Evolutionary conservation across 2,888 invertebrate genomes (phyloP).

Genomic region (Drosophila algonquin): DNA sequence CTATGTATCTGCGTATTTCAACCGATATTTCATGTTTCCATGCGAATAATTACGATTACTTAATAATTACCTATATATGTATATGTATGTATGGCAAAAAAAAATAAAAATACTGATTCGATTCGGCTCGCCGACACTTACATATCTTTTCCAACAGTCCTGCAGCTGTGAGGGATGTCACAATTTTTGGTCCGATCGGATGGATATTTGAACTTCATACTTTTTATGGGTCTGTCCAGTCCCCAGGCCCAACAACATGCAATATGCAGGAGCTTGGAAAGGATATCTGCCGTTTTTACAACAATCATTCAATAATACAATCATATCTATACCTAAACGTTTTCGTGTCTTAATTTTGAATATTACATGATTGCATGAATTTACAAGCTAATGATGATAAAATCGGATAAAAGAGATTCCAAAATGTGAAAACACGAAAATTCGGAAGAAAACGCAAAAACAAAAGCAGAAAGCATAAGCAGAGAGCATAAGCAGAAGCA

Average conservation of each 20-base stretch:
- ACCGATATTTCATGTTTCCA: slow-evolving; percentile 37
- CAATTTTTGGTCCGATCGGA: neutral
- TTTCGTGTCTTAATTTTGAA: slow-evolving; percentile 76
- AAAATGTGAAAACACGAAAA: slow-evolving; percentile 32
- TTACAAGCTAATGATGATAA: slow-evolving; percentile 48
- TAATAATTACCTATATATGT: slow-evolving; percentile 4
- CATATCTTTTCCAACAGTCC: slow-evolving; percentile 42
- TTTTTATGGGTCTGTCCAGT: neutral
- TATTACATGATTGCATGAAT: slow-evolving; percentile 63
- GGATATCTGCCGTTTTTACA: slow-evolving; percentile 41
- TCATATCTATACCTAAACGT: slow-evolving; percentile 71
- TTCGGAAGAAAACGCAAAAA: slow-evolving; percentile 24
- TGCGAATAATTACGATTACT: slow-evolving; percentile 12
- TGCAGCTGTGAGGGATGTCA: neutral
- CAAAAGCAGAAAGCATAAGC: slow-evolving; percentile 20
- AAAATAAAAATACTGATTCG: slow-evolving; percentile 1
- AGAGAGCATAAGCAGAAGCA: slow-evolving; percentile 39
- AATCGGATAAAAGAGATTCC: slow-evolving; percentile 26
- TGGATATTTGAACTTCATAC: neutral
- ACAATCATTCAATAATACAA: slow-evolving; percentile 70
- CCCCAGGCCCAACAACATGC: neutral
- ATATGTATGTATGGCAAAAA: neutral
- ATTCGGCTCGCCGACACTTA: slow-evolving; percentile 50
- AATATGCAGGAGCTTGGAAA: slow-evolving; percentile 21
- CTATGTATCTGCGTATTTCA: slow-evolving; percentile 18